Percentiles rank a stretch among this genome's conserved stretches.
Conservation (phyloP, 2,797 vertebrate species). For the Sparus aurata region DNA sequence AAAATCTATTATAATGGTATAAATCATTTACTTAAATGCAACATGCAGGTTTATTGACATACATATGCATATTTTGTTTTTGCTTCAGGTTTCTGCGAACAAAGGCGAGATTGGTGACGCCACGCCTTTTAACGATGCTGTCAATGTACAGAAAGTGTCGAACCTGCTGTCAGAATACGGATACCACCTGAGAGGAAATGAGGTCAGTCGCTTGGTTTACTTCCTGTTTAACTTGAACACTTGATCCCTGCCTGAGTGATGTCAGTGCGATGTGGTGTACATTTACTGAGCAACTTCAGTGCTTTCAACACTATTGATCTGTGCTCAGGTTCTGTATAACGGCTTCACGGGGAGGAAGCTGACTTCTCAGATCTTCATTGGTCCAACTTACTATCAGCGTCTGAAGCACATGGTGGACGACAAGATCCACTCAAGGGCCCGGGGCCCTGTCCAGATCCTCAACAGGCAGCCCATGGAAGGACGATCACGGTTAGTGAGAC, state of each 20-base stretch:
- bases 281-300: background rate
- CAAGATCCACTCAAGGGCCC: conserved; percentile 97
- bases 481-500: conserved; percentile 91
- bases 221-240: background rate
- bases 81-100: conserved; percentile 94
- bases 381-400: conserved; percentile 97
- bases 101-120: conserved; percentile 99
- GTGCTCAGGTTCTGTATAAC: conserved; percentile 94
- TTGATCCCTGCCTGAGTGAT: background rate
- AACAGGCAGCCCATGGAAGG: conserved; percentile 99
- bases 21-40: too few relatives aligned
- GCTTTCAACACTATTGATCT: background rate
- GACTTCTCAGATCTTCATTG: conserved; percentile 98
- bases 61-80: too few relatives aligned
- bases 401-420: conserved; percentile 99
- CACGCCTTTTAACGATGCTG: conserved; percentile 97
- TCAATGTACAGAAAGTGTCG: conserved; percentile 98
- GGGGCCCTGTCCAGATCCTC: conserved; percentile 98
- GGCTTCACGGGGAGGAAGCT: conserved; percentile 98
- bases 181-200: conserved; percentile 96
- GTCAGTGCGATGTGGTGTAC: background rate
- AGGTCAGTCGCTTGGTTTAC: conserved; percentile 80
- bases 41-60: background rate
- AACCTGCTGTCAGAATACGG: conserved; percentile 97
- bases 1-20: background rate